phyloP scores from a whole-genome alignment of 2,797 vertebrate genomes.

The Sebastes paucispinis region DNA sequence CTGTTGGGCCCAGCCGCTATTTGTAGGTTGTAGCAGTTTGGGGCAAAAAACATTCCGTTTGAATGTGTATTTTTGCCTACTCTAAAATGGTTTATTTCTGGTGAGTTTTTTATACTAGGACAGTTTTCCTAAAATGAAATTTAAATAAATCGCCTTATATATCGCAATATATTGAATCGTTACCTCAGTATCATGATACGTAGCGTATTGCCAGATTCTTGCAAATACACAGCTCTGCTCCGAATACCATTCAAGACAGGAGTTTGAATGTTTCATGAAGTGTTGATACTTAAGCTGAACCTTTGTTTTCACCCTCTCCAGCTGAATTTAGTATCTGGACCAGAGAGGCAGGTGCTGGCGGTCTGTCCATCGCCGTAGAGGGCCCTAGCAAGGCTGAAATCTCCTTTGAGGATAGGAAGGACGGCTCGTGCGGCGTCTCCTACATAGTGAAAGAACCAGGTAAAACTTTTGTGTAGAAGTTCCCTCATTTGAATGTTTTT shows the following conservation, averaged over 20 bases:
- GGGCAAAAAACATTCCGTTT: too few relatives aligned
- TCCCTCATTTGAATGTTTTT: not conserved
- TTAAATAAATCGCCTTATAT: too few relatives aligned
- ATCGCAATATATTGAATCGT: too few relatives aligned
- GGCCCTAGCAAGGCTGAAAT: slow-evolving; percentile 96
- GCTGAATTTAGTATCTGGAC: slow-evolving; percentile 97
- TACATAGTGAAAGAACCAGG: slow-evolving; percentile 94
- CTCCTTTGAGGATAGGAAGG: slow-evolving; percentile 93
- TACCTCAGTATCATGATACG: too few relatives aligned
- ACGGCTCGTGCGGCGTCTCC: slow-evolving; percentile 93
- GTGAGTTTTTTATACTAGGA: too few relatives aligned
- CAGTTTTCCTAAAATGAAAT: too few relatives aligned
- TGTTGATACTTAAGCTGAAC: not conserved
- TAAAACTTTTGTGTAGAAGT: slow-evolving; percentile 37
- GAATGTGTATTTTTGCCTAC: too few relatives aligned
- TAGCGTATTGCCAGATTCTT: too few relatives aligned
- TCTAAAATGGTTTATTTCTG: too few relatives aligned
- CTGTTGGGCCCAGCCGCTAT: too few relatives aligned
- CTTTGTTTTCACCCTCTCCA: slow-evolving; percentile 41
- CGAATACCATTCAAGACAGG: not conserved
- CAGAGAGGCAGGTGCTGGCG: slow-evolving; percentile 91
- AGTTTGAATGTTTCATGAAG: not conserved
- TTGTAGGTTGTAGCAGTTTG: too few relatives aligned
- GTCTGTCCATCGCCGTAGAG: slow-evolving; percentile 92
- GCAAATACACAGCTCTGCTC: too few relatives aligned